phyloP scores from a whole-genome alignment of 2,797 vertebrate genomes.

The Pipistrellus pygmaeus region DNA sequence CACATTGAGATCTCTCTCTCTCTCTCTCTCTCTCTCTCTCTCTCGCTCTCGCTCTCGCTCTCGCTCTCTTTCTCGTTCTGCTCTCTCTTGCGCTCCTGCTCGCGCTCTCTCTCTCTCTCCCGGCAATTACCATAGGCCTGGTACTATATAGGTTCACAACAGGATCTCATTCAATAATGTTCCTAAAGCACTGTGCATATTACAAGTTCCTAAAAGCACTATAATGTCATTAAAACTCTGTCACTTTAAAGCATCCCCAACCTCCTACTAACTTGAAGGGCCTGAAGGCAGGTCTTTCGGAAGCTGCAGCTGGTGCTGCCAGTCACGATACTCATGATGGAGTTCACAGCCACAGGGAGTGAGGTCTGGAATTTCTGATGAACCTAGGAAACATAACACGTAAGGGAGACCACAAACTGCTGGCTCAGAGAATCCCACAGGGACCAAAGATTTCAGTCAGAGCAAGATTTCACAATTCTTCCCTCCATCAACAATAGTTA shows the following conservation, averaged over 20 bases:
- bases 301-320: slow-evolving; percentile 82
- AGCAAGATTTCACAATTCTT: neutral
- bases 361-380: slow-evolving; percentile 75
- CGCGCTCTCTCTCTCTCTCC: too few species aligned
- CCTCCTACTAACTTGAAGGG: slow-evolving; percentile 77
- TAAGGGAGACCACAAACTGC: neutral
- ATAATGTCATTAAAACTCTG: neutral
- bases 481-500: neutral
- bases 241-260: neutral
- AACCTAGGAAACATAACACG: slow-evolving; percentile 62
- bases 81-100: too few species aligned
- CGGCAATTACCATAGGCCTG: neutral
- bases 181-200: neutral
- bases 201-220: neutral
- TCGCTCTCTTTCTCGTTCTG: neutral
- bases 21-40: too few species aligned
- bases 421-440: slow-evolving; percentile 27
- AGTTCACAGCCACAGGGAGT: slow-evolving; percentile 77
- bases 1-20: neutral
- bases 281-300: slow-evolving; percentile 77
- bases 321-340: slow-evolving; percentile 80
- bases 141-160: neutral
- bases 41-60: too few species aligned
- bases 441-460: neutral
- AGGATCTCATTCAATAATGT: neutral